Conservation (phyloP, 2,797 vertebrate species). For the Poliocrania exsul region DNA sequence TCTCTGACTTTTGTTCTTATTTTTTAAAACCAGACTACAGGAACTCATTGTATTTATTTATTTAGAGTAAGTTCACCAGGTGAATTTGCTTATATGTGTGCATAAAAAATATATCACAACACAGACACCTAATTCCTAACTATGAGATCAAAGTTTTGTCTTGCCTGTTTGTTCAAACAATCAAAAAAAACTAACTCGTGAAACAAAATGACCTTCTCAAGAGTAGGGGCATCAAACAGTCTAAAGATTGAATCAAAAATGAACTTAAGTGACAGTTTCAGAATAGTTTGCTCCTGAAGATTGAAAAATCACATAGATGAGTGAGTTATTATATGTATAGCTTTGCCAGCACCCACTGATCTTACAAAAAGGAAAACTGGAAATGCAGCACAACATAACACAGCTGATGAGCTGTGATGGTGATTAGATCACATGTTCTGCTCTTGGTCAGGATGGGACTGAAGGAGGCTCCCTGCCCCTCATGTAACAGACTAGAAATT, state of each 20-base stretch:
- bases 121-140: not conserved
- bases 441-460: not conserved
- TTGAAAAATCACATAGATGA: not conserved
- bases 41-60: not conserved
- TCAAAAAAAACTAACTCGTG: not conserved
- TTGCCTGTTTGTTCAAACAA: not conserved
- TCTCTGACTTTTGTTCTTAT: not conserved
- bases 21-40: not conserved
- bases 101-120: not conserved
- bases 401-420: not conserved
- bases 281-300: not conserved
- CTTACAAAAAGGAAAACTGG: not conserved
- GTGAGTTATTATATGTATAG: not conserved
- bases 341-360: not conserved
- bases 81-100: not conserved
- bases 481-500: not conserved
- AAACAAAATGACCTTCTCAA: not conserved
- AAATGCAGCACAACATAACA: not conserved
- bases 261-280: not conserved
- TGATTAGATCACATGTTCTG: not conserved
- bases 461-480: not conserved
- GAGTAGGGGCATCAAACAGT: not conserved
- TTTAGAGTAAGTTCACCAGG: not conserved
- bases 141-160: not conserved
- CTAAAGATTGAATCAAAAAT: not conserved